These are phyloP conservation scores for Patella ulyssiponensis DNA, from an alignment of 2,888 invertebrate genomes.

Conservation along the genomic window DNA sequence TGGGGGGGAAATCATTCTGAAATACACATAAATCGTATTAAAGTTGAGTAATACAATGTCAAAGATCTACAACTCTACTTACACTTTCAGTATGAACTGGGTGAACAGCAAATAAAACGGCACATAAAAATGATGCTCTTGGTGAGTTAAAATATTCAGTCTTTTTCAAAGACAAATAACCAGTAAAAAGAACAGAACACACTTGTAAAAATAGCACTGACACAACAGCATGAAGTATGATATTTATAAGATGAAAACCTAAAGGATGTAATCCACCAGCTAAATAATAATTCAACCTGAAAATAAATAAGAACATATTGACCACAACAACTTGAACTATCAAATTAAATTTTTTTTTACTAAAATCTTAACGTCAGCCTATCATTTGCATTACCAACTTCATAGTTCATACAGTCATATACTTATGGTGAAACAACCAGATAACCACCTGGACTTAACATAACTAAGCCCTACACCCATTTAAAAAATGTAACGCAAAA, in stretches of 20 bases:
- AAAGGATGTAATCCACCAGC: slow-evolving; percentile 75
- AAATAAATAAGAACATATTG: slow-evolving; percentile 48
- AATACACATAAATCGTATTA: too few species aligned
- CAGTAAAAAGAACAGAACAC: slow-evolving; percentile 70
- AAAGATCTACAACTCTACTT: slow-evolving; percentile 54
- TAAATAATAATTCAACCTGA: slow-evolving; percentile 76
- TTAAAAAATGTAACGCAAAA: too few species aligned
- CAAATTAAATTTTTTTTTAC: too few species aligned
- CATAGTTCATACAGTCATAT: background rate
- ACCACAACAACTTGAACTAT: background rate
- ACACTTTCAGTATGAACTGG: slow-evolving; percentile 94
- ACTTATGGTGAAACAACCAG: too few species aligned
- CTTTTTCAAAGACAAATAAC: slow-evolving; percentile 28
- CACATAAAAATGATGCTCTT: slow-evolving; percentile 77
- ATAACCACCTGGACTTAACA: too few species aligned
- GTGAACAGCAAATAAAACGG: slow-evolving; percentile 88
- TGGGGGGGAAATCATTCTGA: too few species aligned
- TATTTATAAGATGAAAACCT: slow-evolving; percentile 83
- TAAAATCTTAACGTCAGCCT: background rate
- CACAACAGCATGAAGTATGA: slow-evolving; percentile 81
- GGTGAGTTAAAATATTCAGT: slow-evolving; percentile 9
- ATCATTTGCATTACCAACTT: background rate
- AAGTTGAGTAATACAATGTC: too few species aligned
- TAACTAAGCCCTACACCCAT: too few species aligned
- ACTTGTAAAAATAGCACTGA: slow-evolving; percentile 75